Percentiles rank a stretch among this genome's conserved stretches.
phyloP scores from a whole-genome alignment of 1,140 invertebrate genomes.

The Apis mellifera region DNA sequence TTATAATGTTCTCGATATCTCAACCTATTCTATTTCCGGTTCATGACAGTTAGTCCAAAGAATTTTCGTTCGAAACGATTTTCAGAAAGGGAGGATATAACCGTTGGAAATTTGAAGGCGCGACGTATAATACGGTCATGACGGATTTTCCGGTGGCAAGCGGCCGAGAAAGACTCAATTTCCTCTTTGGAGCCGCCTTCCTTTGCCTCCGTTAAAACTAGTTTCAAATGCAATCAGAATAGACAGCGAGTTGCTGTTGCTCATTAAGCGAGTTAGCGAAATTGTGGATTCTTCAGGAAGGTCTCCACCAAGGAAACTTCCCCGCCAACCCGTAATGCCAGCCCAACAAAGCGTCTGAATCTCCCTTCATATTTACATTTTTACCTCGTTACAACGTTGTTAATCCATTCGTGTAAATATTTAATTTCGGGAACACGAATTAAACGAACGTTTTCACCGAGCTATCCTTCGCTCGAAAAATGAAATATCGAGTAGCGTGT shows the following conservation, averaged over 20 bases:
- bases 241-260: background rate
- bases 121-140: background rate
- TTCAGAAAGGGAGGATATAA: background rate
- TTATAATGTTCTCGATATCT: too few relatives aligned
- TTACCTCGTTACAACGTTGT: background rate
- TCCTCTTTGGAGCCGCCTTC: background rate
- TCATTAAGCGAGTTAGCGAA: slow-evolving; percentile 16
- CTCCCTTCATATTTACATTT: background rate
- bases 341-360: background rate
- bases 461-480: background rate
- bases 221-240: slow-evolving; percentile 24
- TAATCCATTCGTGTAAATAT: background rate
- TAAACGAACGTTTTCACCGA: too few relatives aligned
- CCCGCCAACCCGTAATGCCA: background rate
- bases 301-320: background rate
- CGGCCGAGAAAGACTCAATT: slow-evolving; percentile 5
- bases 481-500: background rate
- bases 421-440: background rate
- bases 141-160: background rate
- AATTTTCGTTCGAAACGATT: background rate
- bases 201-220: slow-evolving; percentile 4
- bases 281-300: slow-evolving; percentile 15
- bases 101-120: background rate
- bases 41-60: background rate
- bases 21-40: background rate